Percentiles rank a stretch among this genome's conserved stretches.
Evolutionary conservation across 1,140 invertebrate species (phyloP).

Genomic region (Caerostris darwini): DNA sequence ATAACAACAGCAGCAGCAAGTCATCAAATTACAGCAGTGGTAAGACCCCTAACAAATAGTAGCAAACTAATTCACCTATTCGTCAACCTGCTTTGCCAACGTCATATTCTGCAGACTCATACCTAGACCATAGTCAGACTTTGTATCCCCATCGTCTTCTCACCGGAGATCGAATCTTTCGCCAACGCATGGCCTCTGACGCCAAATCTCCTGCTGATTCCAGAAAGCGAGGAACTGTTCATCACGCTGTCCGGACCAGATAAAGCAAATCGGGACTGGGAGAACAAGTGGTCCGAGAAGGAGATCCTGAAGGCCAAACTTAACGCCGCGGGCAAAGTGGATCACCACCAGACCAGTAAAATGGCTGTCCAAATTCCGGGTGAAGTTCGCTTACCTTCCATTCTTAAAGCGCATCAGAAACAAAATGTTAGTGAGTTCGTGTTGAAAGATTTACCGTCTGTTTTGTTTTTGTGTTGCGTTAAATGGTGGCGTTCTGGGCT

Average conservation of each 20-base stretch:
- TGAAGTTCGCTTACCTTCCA: conserved; percentile 62
- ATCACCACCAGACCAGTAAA: conserved; percentile 37
- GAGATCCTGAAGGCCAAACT: conserved; percentile 45
- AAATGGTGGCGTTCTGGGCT: conserved; percentile 36
- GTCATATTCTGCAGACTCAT: conserved; percentile 22
- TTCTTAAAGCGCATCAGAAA: conserved; percentile 72
- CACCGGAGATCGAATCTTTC: background rate
- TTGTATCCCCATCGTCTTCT: background rate
- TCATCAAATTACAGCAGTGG: background rate
- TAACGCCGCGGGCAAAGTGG: background rate
- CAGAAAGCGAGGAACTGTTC: conserved; percentile 72
- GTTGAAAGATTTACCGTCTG: background rate
- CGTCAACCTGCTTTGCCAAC: background rate
- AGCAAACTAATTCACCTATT: background rate
- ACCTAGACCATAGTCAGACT: background rate
- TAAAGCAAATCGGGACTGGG: conserved; percentile 55
- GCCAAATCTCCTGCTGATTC: conserved; percentile 61
- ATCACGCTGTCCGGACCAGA: conserved; percentile 56
- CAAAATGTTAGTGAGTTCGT: conserved; percentile 14
- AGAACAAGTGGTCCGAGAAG: conserved; percentile 45
- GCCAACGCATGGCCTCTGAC: conserved; percentile 23
- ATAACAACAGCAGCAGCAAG: background rate
- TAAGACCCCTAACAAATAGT: background rate
- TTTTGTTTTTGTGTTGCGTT: conserved; percentile 52
- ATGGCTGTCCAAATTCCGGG: conserved; percentile 60